A percentile compares a stretch with the other conserved stretches of the same genome.
Conservation (phyloP, 1,140 invertebrate species). For the Zaprionus ornatus region DNA sequence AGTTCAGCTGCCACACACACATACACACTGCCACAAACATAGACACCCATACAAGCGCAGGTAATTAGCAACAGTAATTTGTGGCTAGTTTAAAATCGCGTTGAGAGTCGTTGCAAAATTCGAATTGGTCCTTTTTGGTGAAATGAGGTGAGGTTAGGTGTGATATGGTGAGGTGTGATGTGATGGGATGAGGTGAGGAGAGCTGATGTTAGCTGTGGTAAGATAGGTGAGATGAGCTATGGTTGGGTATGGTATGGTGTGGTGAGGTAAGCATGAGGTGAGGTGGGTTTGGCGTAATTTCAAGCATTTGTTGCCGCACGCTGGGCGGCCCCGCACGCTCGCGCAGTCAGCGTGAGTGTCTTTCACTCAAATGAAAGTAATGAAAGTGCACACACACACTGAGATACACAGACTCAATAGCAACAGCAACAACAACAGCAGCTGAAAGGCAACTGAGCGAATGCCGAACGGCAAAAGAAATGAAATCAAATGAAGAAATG, state of each 20-base stretch:
- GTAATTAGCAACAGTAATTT: conserved; percentile 65
- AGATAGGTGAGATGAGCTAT: background rate
- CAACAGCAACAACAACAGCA: no score
- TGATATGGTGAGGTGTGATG: no score
- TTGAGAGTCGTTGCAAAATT: conserved; percentile 61
- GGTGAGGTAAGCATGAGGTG: background rate
- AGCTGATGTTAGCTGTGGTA: no score
- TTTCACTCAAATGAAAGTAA: conserved; percentile 82
- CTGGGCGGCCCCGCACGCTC: conserved; percentile 34
- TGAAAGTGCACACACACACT: conserved; percentile 63
- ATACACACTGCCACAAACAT: conserved; percentile 17
- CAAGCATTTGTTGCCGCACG: conserved; percentile 19
- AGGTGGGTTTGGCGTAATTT: background rate
- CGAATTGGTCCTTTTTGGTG: conserved; percentile 78
- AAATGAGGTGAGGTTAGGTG: conserved; percentile 33
- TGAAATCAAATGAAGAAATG: conserved; percentile 82
- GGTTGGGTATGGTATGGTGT: background rate
- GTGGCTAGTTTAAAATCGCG: conserved; percentile 64
- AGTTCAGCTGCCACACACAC: conserved; percentile 46
- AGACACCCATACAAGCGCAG: background rate
- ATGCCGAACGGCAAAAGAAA: conserved; percentile 39
- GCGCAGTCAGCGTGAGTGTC: conserved; percentile 58
- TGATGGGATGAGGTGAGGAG: no score
- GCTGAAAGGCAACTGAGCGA: no score
- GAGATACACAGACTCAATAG: background rate